phyloP scores from a whole-genome alignment of 1,140 invertebrate genomes.

The Odontomachus brunneus region DNA sequence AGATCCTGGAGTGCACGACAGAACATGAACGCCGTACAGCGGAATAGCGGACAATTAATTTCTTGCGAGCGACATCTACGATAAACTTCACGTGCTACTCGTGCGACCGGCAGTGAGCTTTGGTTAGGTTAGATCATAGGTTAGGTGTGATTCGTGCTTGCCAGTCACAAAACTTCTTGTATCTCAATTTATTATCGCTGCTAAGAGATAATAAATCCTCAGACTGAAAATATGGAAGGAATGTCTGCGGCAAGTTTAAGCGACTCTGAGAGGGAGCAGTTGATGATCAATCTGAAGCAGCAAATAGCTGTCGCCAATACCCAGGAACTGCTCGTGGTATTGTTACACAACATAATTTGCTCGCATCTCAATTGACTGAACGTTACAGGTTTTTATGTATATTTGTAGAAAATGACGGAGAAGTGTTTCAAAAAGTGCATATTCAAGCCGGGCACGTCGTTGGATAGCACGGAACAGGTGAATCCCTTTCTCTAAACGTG shows the following conservation, averaged over 20 bases:
- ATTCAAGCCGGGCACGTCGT: slow-evolving; percentile 93
- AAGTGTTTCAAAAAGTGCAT: slow-evolving; percentile 99
- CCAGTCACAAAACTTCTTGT: no score
- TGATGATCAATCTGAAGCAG: slow-evolving; percentile 98
- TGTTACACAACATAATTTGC: slow-evolving; percentile 66
- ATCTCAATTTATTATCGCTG: not conserved
- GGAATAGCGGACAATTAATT: no score
- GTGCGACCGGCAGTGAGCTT: not conserved
- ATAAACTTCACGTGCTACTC: slow-evolving; percentile 63
- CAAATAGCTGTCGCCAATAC: slow-evolving; percentile 97
- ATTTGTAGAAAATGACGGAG: slow-evolving; percentile 96
- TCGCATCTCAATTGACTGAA: slow-evolving; percentile 68
- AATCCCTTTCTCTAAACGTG: slow-evolving; percentile 20
- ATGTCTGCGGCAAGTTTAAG: slow-evolving; percentile 81
- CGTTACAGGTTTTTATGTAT: slow-evolving; percentile 61
- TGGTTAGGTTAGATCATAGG: slow-evolving; percentile 18
- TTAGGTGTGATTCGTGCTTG: not conserved
- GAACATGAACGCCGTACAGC: no score
- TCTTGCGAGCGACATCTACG: slow-evolving; percentile 6
- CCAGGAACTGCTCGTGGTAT: slow-evolving; percentile 95
- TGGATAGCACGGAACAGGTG: slow-evolving; percentile 97
- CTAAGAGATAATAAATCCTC: not conserved
- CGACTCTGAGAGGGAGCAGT: slow-evolving; percentile 92
- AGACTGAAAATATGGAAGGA: slow-evolving; percentile 74
- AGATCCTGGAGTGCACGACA: no score